A percentile compares a stretch with the other conserved stretches of the same genome.
Evolutionary conservation across 64 coral and sea anemone genomes (phyloP).

Genomic region (Porites australiensis): DNA sequence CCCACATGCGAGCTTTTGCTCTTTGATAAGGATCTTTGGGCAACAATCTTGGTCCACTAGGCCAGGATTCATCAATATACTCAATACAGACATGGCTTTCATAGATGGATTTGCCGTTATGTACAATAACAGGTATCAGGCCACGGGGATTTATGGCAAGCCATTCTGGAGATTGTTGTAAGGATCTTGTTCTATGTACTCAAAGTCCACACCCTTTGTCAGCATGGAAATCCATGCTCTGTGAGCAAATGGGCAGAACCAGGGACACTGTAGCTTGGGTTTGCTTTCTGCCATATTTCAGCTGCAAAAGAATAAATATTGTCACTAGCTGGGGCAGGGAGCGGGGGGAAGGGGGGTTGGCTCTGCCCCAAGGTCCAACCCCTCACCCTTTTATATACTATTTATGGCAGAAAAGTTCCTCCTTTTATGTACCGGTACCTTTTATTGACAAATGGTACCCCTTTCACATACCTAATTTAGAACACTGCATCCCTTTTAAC

Average conservation of each 20-base stretch:
- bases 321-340: too few species aligned
- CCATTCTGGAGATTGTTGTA: slow-evolving; percentile 59
- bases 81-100: slow-evolving; percentile 67
- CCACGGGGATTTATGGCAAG: slow-evolving; percentile 61
- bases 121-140: slow-evolving; percentile 38
- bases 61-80: slow-evolving; percentile 62
- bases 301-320: neutral
- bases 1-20: slow-evolving; percentile 64
- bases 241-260: slow-evolving; percentile 75
- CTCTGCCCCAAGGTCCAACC: too few species aligned
- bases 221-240: slow-evolving; percentile 66
- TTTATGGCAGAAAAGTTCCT: too few species aligned
- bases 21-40: slow-evolving; percentile 54
- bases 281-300: slow-evolving; percentile 38
- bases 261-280: slow-evolving; percentile 60
- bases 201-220: slow-evolving; percentile 62
- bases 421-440: too few species aligned
- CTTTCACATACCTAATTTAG: too few species aligned
- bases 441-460: too few species aligned
- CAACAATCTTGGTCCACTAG: slow-evolving; percentile 7
- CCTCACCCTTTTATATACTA: too few species aligned
- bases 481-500: too few species aligned
- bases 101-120: slow-evolving; percentile 56
- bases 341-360: too few species aligned
- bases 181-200: slow-evolving; percentile 66